These are phyloP conservation scores for Drosophila subsilvestris DNA, from an alignment of 2,888 invertebrate species.

Conservation along the genomic window DNA sequence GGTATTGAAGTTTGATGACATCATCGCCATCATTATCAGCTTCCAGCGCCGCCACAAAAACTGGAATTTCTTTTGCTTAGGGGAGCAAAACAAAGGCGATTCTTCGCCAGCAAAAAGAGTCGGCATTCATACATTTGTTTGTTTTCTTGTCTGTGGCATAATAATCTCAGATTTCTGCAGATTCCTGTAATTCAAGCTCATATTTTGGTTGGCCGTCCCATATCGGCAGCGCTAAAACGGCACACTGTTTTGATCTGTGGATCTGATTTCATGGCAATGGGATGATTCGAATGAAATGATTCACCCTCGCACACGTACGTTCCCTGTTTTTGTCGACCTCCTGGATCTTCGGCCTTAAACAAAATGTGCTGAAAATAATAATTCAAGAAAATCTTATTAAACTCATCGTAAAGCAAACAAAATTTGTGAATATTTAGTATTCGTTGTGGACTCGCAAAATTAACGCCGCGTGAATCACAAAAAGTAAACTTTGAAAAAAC, in stretches of 20 bases:
- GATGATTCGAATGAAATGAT: background rate
- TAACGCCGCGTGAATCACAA: slow-evolving; percentile 36
- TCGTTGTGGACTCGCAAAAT: slow-evolving; percentile 19
- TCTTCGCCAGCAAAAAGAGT: slow-evolving; percentile 2
- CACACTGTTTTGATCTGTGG: background rate
- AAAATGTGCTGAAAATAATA: slow-evolving; percentile 4
- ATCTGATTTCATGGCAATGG: background rate
- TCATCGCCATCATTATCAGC: slow-evolving; percentile 60
- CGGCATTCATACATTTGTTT: background rate
- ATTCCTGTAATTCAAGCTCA: background rate
- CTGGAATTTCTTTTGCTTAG: slow-evolving; percentile 11
- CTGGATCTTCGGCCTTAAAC: background rate
- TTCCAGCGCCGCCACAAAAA: slow-evolving; percentile 36
- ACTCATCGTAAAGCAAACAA: slow-evolving; percentile 1
- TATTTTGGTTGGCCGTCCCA: background rate
- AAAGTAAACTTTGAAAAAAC: background rate
- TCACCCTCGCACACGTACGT: slow-evolving; percentile 6
- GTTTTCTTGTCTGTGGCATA: background rate
- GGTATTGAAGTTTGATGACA: slow-evolving; percentile 46
- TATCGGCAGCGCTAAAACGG: too few relatives aligned
- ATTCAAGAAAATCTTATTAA: slow-evolving; percentile 7
- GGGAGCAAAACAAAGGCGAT: background rate
- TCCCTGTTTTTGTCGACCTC: background rate
- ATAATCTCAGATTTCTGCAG: background rate
- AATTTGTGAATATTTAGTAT: slow-evolving; percentile 19